Conservation (phyloP, 1,140 invertebrate genomes). For the Euglossa dilemma region DNA sequence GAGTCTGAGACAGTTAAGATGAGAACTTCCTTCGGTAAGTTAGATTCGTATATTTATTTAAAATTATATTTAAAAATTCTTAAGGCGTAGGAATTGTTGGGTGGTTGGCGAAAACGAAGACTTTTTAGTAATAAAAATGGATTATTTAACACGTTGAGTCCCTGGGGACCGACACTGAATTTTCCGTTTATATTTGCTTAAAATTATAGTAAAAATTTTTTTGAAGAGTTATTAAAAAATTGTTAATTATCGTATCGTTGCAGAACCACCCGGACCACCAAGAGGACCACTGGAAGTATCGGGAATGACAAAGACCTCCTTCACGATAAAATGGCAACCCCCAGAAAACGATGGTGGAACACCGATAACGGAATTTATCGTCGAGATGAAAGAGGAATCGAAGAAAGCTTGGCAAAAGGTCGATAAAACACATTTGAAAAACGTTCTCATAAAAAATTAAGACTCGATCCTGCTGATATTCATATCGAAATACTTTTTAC, state of each 20-base stretch:
- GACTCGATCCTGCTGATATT: not conserved
- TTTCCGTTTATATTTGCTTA: too few relatives aligned
- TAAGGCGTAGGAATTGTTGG: too few relatives aligned
- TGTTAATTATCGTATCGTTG: not conserved
- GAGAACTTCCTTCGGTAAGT: slow-evolving; percentile 85
- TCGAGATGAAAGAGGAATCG: slow-evolving; percentile 90
- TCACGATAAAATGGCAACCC: slow-evolving; percentile 92
- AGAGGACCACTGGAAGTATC: slow-evolving; percentile 90
- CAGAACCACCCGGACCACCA: slow-evolving; percentile 87
- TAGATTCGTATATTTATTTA: not conserved
- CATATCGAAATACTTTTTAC: slow-evolving; percentile 26
- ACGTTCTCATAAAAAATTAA: not conserved
- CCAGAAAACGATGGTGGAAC: slow-evolving; percentile 93
- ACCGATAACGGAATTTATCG: slow-evolving; percentile 92
- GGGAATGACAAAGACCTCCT: slow-evolving; percentile 90
- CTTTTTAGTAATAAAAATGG: too few relatives aligned
- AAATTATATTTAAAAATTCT: too few relatives aligned
- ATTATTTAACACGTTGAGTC: too few relatives aligned
- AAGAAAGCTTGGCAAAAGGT: slow-evolving; percentile 89
- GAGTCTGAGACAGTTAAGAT: slow-evolving; percentile 88
- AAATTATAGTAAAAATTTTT: too few relatives aligned
- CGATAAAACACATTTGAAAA: not conserved
- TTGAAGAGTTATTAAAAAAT: too few relatives aligned
- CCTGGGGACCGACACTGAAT: too few relatives aligned
- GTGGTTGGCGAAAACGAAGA: too few relatives aligned